phyloP scores from a whole-genome alignment of 1,140 invertebrate genomes.

The Lethocerus indicus region DNA sequence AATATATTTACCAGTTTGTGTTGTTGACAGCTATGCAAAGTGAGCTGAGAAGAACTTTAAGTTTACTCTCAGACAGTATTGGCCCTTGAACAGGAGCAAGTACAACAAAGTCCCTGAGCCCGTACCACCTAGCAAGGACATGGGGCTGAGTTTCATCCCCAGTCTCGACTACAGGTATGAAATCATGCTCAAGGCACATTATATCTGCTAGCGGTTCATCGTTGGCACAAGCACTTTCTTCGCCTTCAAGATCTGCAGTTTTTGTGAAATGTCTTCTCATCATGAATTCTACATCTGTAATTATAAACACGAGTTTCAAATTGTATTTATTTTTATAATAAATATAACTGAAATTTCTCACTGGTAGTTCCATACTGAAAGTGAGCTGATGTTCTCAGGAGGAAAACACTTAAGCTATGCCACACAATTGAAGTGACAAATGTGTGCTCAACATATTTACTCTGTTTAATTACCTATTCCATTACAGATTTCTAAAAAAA shows the following conservation, averaged over 20 bases:
- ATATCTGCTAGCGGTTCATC: slow-evolving; percentile 34
- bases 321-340: background rate
- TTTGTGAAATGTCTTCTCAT: slow-evolving; percentile 28
- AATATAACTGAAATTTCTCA: background rate
- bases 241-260: slow-evolving; percentile 16
- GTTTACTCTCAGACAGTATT: slow-evolving; percentile 58
- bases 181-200: slow-evolving; percentile 46
- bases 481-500: too few species aligned
- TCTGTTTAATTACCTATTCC: too few species aligned
- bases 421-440: too few species aligned
- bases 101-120: slow-evolving; percentile 67
- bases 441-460: too few species aligned
- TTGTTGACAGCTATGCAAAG: slow-evolving; percentile 68
- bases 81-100: slow-evolving; percentile 38
- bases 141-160: slow-evolving; percentile 32
- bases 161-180: slow-evolving; percentile 32
- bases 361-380: too few species aligned
- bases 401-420: too few species aligned
- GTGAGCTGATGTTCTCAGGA: too few species aligned
- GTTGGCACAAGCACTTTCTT: background rate
- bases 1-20: slow-evolving; percentile 42
- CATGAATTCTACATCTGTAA: slow-evolving; percentile 40
- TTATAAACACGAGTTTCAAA: slow-evolving; percentile 14
- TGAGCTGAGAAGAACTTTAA: slow-evolving; percentile 74
- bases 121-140: slow-evolving; percentile 53